Percentiles rank a stretch among this genome's conserved stretches.
These are phyloP conservation scores for Clavelina lepadiformis DNA, from an alignment of 23 tunicate species.

Conservation along the genomic window DNA sequence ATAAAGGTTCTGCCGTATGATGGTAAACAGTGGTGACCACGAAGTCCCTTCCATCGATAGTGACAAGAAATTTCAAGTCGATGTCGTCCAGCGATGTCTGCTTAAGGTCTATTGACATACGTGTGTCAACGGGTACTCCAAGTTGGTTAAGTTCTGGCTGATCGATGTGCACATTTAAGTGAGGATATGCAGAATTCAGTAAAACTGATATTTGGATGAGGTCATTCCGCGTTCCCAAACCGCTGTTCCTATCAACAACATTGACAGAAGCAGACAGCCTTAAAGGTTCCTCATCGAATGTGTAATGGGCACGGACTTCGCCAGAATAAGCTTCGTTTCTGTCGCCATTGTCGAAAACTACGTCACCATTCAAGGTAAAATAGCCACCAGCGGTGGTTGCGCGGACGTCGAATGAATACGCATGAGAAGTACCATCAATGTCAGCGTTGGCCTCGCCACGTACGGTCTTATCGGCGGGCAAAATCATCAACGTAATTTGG, in stretches of 20 bases:
- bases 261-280: no score
- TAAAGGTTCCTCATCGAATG: no score
- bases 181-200: no score
- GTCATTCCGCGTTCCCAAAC: no score
- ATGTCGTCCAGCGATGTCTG: no score
- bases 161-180: not conserved
- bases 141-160: not conserved
- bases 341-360: not conserved
- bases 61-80: no score
- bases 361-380: not conserved
- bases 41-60: no score
- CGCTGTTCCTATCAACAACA: no score
- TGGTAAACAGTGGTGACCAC: no score
- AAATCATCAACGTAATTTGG: not conserved
- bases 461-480: not conserved
- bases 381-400: not conserved
- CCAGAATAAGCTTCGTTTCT: constrained; percentile 1
- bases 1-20: no score
- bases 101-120: no score
- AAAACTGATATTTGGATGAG: no score
- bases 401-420: not conserved
- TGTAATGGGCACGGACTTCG: not conserved
- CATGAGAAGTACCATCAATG: not conserved
- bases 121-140: not conserved
- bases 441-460: not conserved